Conservation (phyloP, 2,797 vertebrate genomes). For the Botia almorhae region DNA sequence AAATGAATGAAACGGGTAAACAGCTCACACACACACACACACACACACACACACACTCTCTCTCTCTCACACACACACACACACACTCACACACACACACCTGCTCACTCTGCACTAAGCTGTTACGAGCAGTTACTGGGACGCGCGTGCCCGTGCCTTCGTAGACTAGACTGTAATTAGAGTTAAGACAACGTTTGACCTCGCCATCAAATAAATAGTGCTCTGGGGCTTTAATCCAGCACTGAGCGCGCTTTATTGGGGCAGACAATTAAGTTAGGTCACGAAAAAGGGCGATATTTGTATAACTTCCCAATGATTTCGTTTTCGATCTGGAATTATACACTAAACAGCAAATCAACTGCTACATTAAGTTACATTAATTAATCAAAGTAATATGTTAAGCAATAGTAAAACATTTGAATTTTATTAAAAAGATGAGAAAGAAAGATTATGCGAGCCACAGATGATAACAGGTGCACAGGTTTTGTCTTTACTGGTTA, state of each 20-base stretch:
- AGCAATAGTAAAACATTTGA: too few relatives aligned
- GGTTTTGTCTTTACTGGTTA: neutral
- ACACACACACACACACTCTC: too few relatives aligned
- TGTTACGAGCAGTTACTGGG: conserved; percentile 79
- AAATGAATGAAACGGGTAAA: conserved; percentile 66
- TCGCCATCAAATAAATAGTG: conserved; percentile 40
- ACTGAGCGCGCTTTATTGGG: conserved; percentile 19
- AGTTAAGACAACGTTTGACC: conserved; percentile 51
- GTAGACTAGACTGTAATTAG: conserved; percentile 42
- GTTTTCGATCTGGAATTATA: conserved; percentile 2
- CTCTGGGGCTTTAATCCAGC: conserved; percentile 34
- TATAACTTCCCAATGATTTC: conserved; percentile 7
- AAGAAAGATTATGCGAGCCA: neutral
- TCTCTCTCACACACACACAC: too few relatives aligned
- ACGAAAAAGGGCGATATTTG: conserved; percentile 20
- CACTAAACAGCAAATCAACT: neutral
- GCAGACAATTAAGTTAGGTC: conserved; percentile 34
- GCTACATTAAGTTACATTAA: conserved; percentile 3
- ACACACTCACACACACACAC: conserved; percentile 68
- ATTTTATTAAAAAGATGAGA: neutral
- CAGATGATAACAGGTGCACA: neutral
- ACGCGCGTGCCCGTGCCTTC: conserved; percentile 67
- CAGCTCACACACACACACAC: conserved; percentile 7
- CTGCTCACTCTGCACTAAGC: conserved; percentile 77
- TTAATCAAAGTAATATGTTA: too few relatives aligned